phyloP scores from a whole-genome alignment of 2,888 invertebrate genomes.

The Strigamia transsilvanica region DNA sequence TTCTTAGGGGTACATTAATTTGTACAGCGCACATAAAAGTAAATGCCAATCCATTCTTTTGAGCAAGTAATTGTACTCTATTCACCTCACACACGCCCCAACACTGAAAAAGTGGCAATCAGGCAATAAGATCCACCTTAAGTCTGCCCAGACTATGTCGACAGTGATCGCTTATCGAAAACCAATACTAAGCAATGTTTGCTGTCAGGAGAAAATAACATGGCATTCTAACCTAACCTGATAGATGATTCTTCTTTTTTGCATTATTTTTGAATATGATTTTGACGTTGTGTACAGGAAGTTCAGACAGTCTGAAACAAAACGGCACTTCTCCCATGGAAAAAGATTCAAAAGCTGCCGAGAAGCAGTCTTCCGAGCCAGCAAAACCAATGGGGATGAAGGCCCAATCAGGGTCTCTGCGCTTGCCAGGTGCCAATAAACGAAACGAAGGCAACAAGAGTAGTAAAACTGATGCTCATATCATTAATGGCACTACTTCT shows the following conservation, averaged over 20 bases:
- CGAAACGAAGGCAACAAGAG: constrained; percentile 41
- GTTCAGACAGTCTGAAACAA: constrained; percentile 3
- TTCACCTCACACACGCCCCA: not conserved
- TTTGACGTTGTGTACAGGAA: not conserved
- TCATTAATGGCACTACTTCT: constrained; percentile 51
- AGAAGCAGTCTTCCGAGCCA: constrained; percentile 21
- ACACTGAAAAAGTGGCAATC: constrained; percentile 3
- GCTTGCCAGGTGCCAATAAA: constrained; percentile 3
- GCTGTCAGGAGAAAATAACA: no score
- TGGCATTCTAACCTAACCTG: no score
- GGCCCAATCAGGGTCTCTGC: not conserved
- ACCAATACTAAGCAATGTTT: no score
- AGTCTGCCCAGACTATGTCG: not conserved
- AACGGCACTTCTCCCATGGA: not conserved
- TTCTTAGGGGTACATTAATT: not conserved
- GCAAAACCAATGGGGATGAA: constrained; percentile 13
- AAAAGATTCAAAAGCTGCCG: not conserved
- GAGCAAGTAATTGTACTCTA: not conserved
- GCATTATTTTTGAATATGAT: not conserved
- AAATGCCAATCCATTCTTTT: constrained; percentile 14
- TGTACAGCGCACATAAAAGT: not conserved
- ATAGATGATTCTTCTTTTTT: not conserved
- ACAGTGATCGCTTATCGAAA: not conserved
- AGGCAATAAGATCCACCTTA: not conserved
- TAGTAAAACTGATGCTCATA: constrained; percentile 48